A percentile compares a stretch with the other conserved stretches of the same genome.
Conservation (phyloP, 2,797 vertebrate species). For the Sebastes variabilis region DNA sequence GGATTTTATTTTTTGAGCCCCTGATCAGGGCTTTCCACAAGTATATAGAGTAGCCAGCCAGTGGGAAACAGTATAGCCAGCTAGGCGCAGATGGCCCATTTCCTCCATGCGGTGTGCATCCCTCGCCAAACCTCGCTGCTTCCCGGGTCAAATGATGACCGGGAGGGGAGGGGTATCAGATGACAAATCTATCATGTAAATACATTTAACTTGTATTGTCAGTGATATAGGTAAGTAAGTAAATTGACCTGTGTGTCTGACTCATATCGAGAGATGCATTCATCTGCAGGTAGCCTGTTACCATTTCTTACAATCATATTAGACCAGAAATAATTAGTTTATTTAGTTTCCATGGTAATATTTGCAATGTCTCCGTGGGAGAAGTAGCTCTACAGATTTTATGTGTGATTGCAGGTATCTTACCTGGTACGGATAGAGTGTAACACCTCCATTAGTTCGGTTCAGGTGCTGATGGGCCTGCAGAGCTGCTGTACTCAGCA, state of each 20-base stretch:
- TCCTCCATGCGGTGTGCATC: too few relatives aligned
- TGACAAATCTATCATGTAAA: too few relatives aligned
- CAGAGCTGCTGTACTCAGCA: slow-evolving; percentile 82
- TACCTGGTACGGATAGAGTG: slow-evolving; percentile 97
- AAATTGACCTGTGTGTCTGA: background rate
- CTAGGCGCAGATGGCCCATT: too few relatives aligned
- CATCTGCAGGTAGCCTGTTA: background rate
- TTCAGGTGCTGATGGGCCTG: slow-evolving; percentile 90
- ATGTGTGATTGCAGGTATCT: background rate
- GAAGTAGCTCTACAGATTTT: background rate
- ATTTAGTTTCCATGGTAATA: slow-evolving; percentile 12
- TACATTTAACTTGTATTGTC: too few relatives aligned
- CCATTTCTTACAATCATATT: background rate
- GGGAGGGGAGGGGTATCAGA: too few relatives aligned
- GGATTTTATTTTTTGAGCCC: too few relatives aligned
- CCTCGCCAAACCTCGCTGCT: too few relatives aligned
- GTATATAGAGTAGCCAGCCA: too few relatives aligned
- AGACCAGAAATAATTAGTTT: background rate
- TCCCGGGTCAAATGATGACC: too few relatives aligned
- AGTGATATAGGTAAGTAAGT: too few relatives aligned
- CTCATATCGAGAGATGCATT: background rate
- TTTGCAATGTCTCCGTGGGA: background rate
- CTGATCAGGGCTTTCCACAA: too few relatives aligned
- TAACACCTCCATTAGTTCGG: slow-evolving; percentile 91
- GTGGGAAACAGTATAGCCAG: too few relatives aligned